Base-by-base conservation (phyloP, 1,140 invertebrate genomes). In the Vanessa atalanta region DNA sequence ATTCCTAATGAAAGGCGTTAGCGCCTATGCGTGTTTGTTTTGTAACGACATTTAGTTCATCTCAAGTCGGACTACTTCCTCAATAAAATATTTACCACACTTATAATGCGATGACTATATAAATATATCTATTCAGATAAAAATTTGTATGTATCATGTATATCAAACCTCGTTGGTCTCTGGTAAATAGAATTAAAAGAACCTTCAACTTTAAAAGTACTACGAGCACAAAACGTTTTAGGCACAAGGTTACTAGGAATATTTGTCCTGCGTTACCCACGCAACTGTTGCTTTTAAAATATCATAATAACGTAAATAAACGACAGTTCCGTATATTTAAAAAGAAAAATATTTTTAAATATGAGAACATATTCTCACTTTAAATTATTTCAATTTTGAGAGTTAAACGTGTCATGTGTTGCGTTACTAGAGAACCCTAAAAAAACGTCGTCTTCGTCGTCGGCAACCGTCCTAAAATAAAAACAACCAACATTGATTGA, bases 401-500 rank as follows among this genome's bases (percentile, higher is more conserved):
- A 8, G 9, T 43, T 43, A 43, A 43, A 43, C 8, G 37, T 11
- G 37, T 43, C 9, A 43, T 11, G 37, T 11, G 37, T 43, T 43
- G 6, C 37, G 7, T 43, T 43, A 61, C 14, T 72, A 64, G 60
- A 20, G 61, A 65, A 72, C 63, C 16, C 67, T 48, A 72, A 43
- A 53, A 51, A 63, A 51, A 12, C 65, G n/a, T 47, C 65, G 57
- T 48, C 75, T 51, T 83, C 69, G 80, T 80, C 74, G 73, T 64
- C 79, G 65, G 75, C 76, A 79, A 77, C 75, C 74, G 79, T 76
- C 81, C 77, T 75, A 87, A 90, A 89, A 88, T 88, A 90, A 83
- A 80, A 83, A 72, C 76, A 87, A 80, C 78, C 74, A 68, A 83
- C 82, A 84, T 85, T 91, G 87, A 92, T 92, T 90, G 89, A 92